These are phyloP conservation scores for Haemorhous mexicanus DNA, from an alignment of 2,113 vertebrate genomes.

Conservation along the genomic window DNA sequence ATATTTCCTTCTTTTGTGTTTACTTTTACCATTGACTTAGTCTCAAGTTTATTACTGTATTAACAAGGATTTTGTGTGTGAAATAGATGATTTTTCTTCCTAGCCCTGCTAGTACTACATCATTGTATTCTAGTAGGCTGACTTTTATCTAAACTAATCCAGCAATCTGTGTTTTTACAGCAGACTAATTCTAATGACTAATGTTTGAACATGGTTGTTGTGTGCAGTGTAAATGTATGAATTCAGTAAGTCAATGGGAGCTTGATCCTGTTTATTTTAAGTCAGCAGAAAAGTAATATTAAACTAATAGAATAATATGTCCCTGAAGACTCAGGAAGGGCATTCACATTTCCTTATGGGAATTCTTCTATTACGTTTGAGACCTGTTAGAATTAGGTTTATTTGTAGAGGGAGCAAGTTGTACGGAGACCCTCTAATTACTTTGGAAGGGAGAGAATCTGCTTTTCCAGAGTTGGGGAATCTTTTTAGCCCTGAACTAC, in stretches of 20 bases:
- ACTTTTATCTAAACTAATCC: not conserved
- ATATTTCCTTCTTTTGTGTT: conserved; percentile 22
- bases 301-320: not conserved
- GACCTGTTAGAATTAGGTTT: not conserved
- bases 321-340: not conserved
- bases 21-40: not conserved
- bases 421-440: not conserved
- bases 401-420: not conserved
- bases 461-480: not conserved
- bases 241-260: not conserved
- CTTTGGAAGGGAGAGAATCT: not conserved
- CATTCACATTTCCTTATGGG: not conserved
- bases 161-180: conserved; percentile 17
- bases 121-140: not conserved
- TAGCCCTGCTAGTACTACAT: not conserved
- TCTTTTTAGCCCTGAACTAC: not conserved
- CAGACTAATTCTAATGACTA: not conserved
- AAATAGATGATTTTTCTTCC: conserved; percentile 17
- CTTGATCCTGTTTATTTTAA: not conserved
- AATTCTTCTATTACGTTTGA: not conserved
- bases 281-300: not conserved
- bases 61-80: conserved; percentile 16
- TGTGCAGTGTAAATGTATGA: not conserved
- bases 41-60: conserved; percentile 30
- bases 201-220: not conserved